phyloP scores from a whole-genome alignment of 2,797 vertebrate genomes.

The Hipposideros larvatus region DNA sequence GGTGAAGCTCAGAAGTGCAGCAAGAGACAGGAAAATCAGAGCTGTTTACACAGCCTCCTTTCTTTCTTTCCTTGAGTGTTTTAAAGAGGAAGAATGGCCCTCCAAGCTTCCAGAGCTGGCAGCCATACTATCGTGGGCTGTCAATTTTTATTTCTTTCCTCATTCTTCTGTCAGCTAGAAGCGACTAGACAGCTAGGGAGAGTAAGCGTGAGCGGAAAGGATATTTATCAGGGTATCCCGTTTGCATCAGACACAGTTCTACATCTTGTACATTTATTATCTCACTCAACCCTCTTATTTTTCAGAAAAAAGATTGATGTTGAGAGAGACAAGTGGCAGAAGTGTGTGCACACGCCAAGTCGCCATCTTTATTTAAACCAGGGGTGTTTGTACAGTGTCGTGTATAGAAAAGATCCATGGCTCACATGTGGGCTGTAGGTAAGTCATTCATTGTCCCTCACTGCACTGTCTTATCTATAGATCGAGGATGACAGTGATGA shows the following conservation, averaged over 20 bases:
- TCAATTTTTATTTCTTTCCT: conserved; percentile 30
- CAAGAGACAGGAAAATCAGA: conserved; percentile 73
- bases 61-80: conserved; percentile 77
- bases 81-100: conserved; percentile 77
- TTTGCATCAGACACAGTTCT: not conserved
- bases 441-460: not conserved
- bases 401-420: not conserved
- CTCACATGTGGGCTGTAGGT: not conserved
- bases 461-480: not conserved
- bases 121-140: not conserved
- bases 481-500: not conserved
- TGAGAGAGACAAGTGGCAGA: not conserved
- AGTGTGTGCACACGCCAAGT: too few relatives aligned
- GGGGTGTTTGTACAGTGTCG: not conserved
- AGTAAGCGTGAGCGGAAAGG: rapidly evolving
- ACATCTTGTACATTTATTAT: not conserved
- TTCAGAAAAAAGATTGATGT: not conserved
- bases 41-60: conserved; percentile 83
- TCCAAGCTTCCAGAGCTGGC: conserved; percentile 75
- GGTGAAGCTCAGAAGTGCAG: conserved; percentile 71
- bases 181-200: not conserved
- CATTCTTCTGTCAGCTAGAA: not conserved
- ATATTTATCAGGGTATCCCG: not conserved
- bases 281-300: not conserved
- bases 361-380: not conserved